A percentile compares a stretch with the other conserved stretches of the same genome.
Conservation (phyloP, 2,797 vertebrate genomes). For the Chrysolophus pictus region DNA sequence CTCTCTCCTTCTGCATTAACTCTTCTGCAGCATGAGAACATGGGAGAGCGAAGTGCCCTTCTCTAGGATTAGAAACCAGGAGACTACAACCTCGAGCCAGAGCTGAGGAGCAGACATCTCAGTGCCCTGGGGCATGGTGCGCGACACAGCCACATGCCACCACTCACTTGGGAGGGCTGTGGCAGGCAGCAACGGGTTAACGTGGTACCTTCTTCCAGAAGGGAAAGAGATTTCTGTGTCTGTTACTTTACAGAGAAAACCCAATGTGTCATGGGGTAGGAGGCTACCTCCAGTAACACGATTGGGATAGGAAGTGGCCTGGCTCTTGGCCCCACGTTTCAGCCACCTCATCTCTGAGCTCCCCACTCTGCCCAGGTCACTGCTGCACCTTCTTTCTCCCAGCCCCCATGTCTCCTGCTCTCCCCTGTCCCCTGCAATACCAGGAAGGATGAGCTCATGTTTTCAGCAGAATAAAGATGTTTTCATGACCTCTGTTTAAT, state of each 20-base stretch:
- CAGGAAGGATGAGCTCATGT: conserved; percentile 27
- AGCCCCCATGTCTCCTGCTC: neutral
- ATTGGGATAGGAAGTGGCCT: neutral
- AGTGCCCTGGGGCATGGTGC: neutral
- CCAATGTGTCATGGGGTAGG: neutral
- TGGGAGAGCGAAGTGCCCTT: rapidly evolving
- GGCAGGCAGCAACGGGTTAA: too few species aligned
- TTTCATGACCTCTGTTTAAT: conserved; percentile 37
- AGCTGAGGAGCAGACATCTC: neutral
- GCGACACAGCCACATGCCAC: too few species aligned
- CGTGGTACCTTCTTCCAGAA: neutral
- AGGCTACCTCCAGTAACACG: neutral
- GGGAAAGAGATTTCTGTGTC: neutral
- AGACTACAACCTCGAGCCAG: neutral
- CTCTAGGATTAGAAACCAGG: neutral
- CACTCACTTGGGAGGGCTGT: too few species aligned
- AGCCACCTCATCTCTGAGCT: neutral
- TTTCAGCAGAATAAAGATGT: conserved; percentile 14
- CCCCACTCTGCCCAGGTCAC: neutral
- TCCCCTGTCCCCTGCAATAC: neutral
- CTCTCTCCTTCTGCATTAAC: neutral
- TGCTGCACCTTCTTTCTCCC: neutral
- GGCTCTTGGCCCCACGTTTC: neutral
- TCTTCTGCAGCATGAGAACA: neutral
- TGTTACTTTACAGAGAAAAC: neutral